Conservation (phyloP, 2,113 vertebrate species). For the Phylloscopus whistleri region DNA sequence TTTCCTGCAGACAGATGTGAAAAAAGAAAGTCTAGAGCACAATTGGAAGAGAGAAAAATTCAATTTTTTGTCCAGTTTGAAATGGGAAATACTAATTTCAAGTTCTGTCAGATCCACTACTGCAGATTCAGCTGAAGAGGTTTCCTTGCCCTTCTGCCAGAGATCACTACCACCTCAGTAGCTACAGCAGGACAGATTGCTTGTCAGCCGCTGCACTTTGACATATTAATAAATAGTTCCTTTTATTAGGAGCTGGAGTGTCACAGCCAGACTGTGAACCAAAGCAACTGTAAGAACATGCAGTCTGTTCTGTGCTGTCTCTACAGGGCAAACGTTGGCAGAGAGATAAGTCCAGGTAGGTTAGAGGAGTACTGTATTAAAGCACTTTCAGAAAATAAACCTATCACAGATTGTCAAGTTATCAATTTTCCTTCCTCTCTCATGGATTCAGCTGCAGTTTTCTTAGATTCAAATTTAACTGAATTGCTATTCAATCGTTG, state of each 20-base stretch:
- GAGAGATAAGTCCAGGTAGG: background rate
- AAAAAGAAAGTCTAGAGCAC: background rate
- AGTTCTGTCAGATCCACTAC: background rate
- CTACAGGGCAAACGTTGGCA: background rate
- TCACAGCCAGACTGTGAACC: background rate
- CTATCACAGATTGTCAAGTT: background rate
- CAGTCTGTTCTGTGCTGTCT: background rate
- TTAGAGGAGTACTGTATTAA: background rate
- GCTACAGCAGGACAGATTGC: background rate
- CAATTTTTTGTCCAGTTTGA: background rate
- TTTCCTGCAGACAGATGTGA: background rate
- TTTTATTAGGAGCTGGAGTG: background rate
- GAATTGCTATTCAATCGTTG: background rate
- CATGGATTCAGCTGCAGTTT: background rate
- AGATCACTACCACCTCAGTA: background rate
- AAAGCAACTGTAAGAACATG: background rate
- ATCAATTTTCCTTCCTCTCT: background rate
- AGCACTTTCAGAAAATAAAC: background rate
- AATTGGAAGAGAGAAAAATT: background rate
- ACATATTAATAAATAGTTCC: background rate
- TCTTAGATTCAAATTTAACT: background rate
- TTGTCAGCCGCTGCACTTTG: background rate
- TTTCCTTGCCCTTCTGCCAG: background rate
- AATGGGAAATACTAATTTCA: background rate
- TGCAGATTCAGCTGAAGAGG: background rate